Percentiles rank a stretch among this genome's conserved stretches.
These are phyloP conservation scores for Leptinotarsa juncta DNA, from an alignment of 2,888 invertebrate species.

Conservation along the genomic window DNA sequence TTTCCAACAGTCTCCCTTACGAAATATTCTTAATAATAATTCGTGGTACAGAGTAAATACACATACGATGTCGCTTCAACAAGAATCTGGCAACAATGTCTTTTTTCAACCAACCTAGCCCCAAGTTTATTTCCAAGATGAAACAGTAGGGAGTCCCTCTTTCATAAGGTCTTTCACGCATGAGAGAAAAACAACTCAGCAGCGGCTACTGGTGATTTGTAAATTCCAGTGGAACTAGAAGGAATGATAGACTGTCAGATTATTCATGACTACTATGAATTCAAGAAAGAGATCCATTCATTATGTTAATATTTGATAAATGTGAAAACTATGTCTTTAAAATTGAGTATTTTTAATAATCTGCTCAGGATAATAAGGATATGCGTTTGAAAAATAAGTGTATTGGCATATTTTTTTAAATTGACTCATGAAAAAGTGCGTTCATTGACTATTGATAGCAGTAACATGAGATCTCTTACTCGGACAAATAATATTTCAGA, in stretches of 20 bases:
- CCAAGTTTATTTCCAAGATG: constrained; percentile 28
- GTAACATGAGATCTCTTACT: no score
- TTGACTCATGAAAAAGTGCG: no score
- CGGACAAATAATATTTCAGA: no score
- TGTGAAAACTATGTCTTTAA: neutral
- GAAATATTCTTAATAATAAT: no score
- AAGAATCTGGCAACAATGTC: constrained; percentile 28
- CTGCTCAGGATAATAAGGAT: no score
- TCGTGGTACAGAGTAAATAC: no score
- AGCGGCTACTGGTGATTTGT: constrained; percentile 50
- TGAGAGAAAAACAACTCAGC: constrained; percentile 43
- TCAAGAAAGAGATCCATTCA: neutral
- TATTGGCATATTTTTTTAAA: no score
- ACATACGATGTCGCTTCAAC: neutral
- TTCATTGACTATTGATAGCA: no score
- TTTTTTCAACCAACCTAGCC: constrained; percentile 6
- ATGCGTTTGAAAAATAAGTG: no score
- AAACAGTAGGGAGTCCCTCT: constrained; percentile 43
- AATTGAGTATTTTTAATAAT: no score
- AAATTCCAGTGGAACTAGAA: constrained; percentile 44
- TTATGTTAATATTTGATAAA: neutral
- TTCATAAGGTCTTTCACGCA: constrained; percentile 38
- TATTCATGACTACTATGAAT: constrained; percentile 26
- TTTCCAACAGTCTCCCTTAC: no score
- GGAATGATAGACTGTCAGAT: constrained; percentile 45